Conservation (phyloP, 2,888 invertebrate species). For the Caenorhabditis sp. region DNA sequence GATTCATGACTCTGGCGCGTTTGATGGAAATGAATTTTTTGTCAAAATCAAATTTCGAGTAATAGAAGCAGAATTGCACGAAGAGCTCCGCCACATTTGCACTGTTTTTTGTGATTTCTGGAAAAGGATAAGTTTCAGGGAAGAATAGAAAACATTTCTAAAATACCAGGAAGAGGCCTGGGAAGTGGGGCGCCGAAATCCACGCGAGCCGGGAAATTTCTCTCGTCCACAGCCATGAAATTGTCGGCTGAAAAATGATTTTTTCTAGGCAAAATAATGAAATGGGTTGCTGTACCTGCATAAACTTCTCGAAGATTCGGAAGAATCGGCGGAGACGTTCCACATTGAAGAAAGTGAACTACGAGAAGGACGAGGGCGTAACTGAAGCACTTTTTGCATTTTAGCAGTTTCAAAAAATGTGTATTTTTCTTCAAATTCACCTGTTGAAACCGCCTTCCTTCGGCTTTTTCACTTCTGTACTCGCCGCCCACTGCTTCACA, state of each 20-base stretch:
- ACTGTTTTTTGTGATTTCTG: slow-evolving; percentile 57
- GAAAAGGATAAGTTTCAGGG: slow-evolving; percentile 1
- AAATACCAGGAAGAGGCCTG: slow-evolving; percentile 19
- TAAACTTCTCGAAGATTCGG: slow-evolving; percentile 73
- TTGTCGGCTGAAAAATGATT: slow-evolving; percentile 7
- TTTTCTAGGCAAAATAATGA: not conserved
- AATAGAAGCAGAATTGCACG: slow-evolving; percentile 75
- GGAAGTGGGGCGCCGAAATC: slow-evolving; percentile 58
- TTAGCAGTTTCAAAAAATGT: not conserved
- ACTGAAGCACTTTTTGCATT: slow-evolving; percentile 49
- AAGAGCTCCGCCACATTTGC: slow-evolving; percentile 68
- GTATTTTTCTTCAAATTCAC: slow-evolving; percentile 6
- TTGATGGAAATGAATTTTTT: slow-evolving; percentile 65
- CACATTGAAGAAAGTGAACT: slow-evolving; percentile 77
- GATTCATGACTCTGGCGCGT: slow-evolving; percentile 23
- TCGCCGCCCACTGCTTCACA: slow-evolving; percentile 64
- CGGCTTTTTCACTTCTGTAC: slow-evolving; percentile 59
- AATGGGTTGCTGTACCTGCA: slow-evolving; percentile 6
- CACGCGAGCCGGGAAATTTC: slow-evolving; percentile 33
- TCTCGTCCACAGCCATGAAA: slow-evolving; percentile 50
- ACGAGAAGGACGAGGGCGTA: slow-evolving; percentile 76
- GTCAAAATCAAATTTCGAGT: slow-evolving; percentile 70
- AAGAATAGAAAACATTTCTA: not conserved
- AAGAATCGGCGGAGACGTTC: slow-evolving; percentile 70
- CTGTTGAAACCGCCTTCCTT: slow-evolving; percentile 64